phyloP scores from a whole-genome alignment of 2,113 vertebrate species.

The Telmatochromis sp. region DNA sequence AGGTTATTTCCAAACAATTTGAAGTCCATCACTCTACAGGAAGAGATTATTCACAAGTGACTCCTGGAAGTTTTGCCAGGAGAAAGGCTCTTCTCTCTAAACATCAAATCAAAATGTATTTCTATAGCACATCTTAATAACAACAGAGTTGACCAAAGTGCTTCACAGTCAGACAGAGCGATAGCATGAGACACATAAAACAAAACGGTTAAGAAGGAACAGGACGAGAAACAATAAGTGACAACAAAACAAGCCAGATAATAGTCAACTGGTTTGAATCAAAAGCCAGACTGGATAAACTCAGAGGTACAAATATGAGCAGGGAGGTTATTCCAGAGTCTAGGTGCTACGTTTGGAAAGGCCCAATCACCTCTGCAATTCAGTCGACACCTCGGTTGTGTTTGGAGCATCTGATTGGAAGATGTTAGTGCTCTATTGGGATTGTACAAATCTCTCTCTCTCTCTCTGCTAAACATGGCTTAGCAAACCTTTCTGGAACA shows the following conservation, averaged over 20 bases:
- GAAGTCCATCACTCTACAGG: background rate
- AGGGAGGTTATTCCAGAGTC: background rate
- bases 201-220: background rate
- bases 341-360: rapidly evolving
- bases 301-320: background rate
- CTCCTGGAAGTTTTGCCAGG: background rate
- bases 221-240: background rate
- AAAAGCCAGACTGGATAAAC: background rate
- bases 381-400: background rate
- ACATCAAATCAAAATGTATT: background rate
- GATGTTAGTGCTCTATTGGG: rapidly evolving
- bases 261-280: background rate
- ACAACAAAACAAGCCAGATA: background rate
- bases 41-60: rapidly evolving
- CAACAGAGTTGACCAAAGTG: background rate
- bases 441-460: background rate
- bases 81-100: background rate
- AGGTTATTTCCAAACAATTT: background rate
- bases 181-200: rapidly evolving
- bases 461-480: background rate
- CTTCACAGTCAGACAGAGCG: rapidly evolving
- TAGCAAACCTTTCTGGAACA: background rate
- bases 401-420: background rate
- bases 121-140: background rate
- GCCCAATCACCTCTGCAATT: rapidly evolving